phyloP scores from a whole-genome alignment of 2,113 vertebrate species.

The Otis tarda region DNA sequence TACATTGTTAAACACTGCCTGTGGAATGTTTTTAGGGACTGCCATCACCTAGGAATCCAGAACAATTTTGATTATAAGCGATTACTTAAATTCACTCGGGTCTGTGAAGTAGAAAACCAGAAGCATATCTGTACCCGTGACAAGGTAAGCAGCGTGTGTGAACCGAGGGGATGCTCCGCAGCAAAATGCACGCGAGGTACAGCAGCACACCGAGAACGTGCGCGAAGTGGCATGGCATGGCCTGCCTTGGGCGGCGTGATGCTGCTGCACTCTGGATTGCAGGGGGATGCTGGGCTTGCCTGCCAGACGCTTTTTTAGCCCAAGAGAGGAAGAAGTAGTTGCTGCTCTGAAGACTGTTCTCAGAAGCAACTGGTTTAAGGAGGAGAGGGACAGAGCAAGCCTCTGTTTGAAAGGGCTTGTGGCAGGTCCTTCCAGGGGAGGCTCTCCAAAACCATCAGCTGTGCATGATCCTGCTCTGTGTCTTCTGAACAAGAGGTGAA shows the following conservation, averaged over 20 bases:
- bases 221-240: rapidly evolving
- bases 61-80: slow-evolving; percentile 93
- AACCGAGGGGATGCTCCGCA: rapidly evolving
- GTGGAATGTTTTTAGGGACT: slow-evolving; percentile 82
- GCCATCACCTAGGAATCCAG: slow-evolving; percentile 91
- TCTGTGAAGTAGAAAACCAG: slow-evolving; percentile 81
- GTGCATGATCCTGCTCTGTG: rapidly evolving
- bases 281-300: not conserved
- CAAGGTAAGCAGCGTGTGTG: slow-evolving; percentile 75
- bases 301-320: not conserved
- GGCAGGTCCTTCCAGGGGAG: not conserved
- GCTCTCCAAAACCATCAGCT: not conserved
- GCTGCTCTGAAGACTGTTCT: not conserved
- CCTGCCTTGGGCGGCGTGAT: not conserved
- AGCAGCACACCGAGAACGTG: not conserved
- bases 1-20: not conserved
- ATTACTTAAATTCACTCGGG: slow-evolving; percentile 88
- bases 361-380: not conserved
- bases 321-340: not conserved
- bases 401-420: not conserved
- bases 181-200: rapidly evolving
- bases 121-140: slow-evolving; percentile 90
- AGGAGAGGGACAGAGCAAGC: not conserved
- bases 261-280: rapidly evolving
- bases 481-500: not conserved